Conservation (phyloP, 2,113 vertebrate species). For the Columbina picui region DNA sequence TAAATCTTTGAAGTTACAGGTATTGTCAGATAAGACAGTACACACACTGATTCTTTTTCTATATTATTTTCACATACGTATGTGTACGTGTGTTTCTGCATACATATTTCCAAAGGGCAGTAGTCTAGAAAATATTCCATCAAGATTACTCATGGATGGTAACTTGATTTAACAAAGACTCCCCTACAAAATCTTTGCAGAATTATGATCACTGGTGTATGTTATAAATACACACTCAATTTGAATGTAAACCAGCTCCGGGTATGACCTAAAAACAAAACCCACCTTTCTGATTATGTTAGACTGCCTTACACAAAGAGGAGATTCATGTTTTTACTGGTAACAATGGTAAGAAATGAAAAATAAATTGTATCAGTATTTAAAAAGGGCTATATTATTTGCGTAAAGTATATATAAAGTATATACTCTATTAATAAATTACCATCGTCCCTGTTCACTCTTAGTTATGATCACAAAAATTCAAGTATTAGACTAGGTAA, state of each 20-base stretch:
- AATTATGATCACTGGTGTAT: neutral
- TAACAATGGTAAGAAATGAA: neutral
- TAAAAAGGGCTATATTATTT: neutral
- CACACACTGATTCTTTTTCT: neutral
- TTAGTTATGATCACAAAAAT: neutral
- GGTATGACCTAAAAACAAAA: neutral
- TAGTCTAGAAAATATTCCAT: neutral
- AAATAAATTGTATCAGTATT: neutral
- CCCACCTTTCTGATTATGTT: rapidly evolving
- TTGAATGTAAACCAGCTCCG: neutral
- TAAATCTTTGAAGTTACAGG: neutral
- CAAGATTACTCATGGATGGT: neutral
- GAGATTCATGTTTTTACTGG: neutral
- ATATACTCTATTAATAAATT: neutral
- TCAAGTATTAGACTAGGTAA: neutral
- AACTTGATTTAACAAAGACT: neutral
- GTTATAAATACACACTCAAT: neutral
- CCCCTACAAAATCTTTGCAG: neutral
- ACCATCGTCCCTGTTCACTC: neutral
- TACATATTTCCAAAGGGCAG: neutral
- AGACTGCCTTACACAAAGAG: neutral
- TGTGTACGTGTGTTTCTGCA: neutral
- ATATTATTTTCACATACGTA: neutral
- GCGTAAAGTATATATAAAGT: too few species aligned
- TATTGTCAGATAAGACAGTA: neutral